These are phyloP conservation scores for Thalassoma bifasciatum DNA, from an alignment of 2,113 vertebrate species.

Conservation along the genomic window DNA sequence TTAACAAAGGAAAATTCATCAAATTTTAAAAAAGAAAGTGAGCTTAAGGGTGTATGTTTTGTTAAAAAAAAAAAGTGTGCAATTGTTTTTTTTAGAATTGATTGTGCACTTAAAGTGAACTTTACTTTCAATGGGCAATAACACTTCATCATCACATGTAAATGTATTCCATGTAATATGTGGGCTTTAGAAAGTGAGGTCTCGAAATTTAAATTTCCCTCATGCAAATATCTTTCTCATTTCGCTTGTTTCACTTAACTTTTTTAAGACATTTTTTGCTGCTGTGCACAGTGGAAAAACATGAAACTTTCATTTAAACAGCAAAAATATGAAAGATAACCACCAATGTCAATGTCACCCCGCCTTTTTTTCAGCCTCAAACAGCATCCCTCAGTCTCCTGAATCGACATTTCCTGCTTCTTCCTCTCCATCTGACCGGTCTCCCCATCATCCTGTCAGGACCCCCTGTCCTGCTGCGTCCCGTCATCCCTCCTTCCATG, in stretches of 20 bases:
- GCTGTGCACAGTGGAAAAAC: not conserved
- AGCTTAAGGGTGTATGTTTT: no score
- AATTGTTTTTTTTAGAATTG: not conserved
- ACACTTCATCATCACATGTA: slow-evolving; percentile 56
- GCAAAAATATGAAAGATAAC: no score
- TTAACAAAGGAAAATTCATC: not conserved
- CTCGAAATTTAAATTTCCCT: slow-evolving; percentile 43
- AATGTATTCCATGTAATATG: slow-evolving; percentile 49
- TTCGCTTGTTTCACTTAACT: slow-evolving; percentile 2
- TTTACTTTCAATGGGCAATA: not conserved
- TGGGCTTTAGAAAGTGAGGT: slow-evolving; percentile 46
- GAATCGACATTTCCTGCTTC: slow-evolving; percentile 16
- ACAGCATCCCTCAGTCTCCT: slow-evolving; percentile 59
- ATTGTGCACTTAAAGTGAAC: not conserved
- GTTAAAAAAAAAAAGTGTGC: no score
- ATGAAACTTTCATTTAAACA: no score
- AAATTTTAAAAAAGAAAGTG: not conserved
- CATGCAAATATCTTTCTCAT: slow-evolving; percentile 58
- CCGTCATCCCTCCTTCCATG: slow-evolving; percentile 12
- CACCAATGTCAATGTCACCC: no score
- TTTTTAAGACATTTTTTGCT: not conserved
- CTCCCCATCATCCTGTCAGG: slow-evolving; percentile 26
- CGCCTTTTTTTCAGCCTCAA: slow-evolving; percentile 48
- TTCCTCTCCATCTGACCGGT: slow-evolving; percentile 22
- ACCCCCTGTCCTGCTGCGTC: slow-evolving; percentile 7